Conservation (phyloP, 2,888 invertebrate genomes). For the Limnephilus rhombicus region DNA sequence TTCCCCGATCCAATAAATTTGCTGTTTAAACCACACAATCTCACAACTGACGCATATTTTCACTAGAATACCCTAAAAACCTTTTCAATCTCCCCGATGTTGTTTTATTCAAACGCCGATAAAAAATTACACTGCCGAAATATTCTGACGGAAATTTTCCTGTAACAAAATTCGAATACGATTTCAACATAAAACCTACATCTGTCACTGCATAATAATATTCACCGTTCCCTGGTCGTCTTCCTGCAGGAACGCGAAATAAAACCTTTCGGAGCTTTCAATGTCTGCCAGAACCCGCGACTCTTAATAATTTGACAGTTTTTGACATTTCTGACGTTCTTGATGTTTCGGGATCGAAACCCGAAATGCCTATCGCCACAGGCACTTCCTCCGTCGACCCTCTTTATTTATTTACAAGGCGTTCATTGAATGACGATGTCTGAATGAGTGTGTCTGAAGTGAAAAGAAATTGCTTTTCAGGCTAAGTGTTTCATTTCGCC, state of each 20-base stretch:
- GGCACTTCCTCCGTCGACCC: slow-evolving; percentile 24
- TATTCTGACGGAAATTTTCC: slow-evolving; percentile 12
- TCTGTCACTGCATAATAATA: slow-evolving; percentile 28
- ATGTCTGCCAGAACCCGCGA: background rate
- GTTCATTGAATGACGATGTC: slow-evolving; percentile 41
- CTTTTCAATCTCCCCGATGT: background rate
- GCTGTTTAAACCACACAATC: background rate
- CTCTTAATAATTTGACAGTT: slow-evolving; percentile 57
- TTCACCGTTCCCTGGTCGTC: background rate
- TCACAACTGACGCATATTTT: background rate
- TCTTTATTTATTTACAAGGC: slow-evolving; percentile 2
- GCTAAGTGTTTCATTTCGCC: slow-evolving; percentile 5
- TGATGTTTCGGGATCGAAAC: background rate
- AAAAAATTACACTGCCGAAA: background rate
- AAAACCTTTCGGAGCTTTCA: background rate
- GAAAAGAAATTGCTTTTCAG: slow-evolving; percentile 34
- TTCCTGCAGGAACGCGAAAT: background rate
- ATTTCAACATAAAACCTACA: slow-evolving; percentile 20
- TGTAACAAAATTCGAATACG: slow-evolving; percentile 16
- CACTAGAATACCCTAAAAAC: background rate
- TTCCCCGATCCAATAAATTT: background rate
- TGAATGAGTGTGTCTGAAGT: slow-evolving; percentile 33
- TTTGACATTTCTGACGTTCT: slow-evolving; percentile 35
- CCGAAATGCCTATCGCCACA: background rate
- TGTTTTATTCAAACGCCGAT: background rate